Conservation (phyloP, 2,888 invertebrate genomes). For the Uropetala carovei region DNA sequence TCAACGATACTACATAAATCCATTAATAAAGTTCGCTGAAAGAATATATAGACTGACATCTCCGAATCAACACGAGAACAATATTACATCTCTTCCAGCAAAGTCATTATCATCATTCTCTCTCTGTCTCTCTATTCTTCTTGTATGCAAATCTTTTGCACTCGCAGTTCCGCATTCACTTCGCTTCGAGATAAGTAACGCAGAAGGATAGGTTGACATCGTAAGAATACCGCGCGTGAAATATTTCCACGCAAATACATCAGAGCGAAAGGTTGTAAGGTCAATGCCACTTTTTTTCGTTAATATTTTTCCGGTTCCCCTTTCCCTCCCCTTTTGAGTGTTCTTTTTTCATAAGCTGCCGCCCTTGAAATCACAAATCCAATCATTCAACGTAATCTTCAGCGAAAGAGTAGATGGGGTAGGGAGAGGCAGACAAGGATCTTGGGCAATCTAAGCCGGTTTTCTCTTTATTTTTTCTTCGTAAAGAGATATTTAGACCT, state of each 20-base stretch:
- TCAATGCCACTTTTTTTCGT: not conserved
- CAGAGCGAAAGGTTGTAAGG: not conserved
- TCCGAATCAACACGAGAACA: too few relatives aligned
- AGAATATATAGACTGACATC: too few relatives aligned
- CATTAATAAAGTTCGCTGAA: too few relatives aligned
- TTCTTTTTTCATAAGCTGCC: not conserved
- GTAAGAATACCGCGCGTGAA: not conserved
- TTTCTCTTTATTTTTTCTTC: too few relatives aligned
- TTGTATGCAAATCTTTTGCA: conserved; percentile 4
- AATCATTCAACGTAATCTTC: not conserved
- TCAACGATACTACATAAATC: too few relatives aligned
- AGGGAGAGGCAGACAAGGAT: too few relatives aligned
- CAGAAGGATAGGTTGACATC: not conserved
- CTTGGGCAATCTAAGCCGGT: too few relatives aligned
- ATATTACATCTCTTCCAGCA: too few relatives aligned
- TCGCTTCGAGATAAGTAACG: not conserved
- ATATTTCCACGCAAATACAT: conserved; percentile 11
- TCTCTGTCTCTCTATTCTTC: not conserved
- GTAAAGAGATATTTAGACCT: too few relatives aligned
- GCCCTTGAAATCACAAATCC: not conserved
- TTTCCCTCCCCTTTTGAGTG: not conserved
- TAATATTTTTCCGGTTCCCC: not conserved
- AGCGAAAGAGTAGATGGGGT: not conserved
- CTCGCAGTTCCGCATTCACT: not conserved
- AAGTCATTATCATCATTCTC: not conserved